phyloP scores from a whole-genome alignment of 1,140 invertebrate genomes.

The Samia ricini region DNA sequence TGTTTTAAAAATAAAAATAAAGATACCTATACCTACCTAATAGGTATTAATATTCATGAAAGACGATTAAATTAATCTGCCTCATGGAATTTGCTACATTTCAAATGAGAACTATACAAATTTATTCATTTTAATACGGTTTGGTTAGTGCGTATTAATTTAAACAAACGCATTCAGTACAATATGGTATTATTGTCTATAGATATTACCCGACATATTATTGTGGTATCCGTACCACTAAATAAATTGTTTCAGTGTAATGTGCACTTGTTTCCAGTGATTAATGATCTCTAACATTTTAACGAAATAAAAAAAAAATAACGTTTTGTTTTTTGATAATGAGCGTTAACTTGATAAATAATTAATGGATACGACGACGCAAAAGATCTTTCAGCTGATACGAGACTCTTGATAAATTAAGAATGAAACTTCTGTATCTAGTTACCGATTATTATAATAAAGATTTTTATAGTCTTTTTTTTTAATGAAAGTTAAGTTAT shows the following conservation, averaged over 20 bases:
- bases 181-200: too few species aligned
- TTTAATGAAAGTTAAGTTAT: too few species aligned
- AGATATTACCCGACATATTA: neutral
- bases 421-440: conserved; percentile 12
- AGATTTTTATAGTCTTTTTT: neutral
- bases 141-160: too few species aligned
- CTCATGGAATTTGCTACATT: too few species aligned
- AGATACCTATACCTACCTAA: too few species aligned
- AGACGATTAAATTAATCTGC: too few species aligned
- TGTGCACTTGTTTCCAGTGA: conserved; percentile 28
- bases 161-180: too few species aligned
- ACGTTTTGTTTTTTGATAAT: conserved; percentile 65
- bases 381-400: conserved; percentile 17
- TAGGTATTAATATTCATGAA: too few species aligned
- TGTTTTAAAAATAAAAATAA: too few species aligned
- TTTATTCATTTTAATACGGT: too few species aligned
- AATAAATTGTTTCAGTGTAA: neutral
- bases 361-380: conserved; percentile 49
- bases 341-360: conserved; percentile 62
- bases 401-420: conserved; percentile 38
- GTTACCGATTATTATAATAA: neutral
- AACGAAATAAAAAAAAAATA: conserved; percentile 52
- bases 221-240: neutral
- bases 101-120: too few species aligned
- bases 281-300: conserved; percentile 47